Conservation (phyloP, 2,113 vertebrate genomes). For the Nothoprocta pentlandii region DNA sequence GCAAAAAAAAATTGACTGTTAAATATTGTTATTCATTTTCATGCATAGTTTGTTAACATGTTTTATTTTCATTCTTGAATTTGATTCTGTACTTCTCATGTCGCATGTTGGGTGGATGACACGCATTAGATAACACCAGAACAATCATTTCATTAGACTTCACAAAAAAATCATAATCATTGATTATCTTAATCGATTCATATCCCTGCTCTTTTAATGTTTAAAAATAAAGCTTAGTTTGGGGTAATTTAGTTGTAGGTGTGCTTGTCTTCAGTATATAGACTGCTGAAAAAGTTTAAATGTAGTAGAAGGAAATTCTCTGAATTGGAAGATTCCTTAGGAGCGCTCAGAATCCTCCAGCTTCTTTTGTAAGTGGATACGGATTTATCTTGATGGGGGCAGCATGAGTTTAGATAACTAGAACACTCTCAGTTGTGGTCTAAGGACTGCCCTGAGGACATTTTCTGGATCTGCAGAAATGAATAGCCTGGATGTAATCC, state of each 20-base stretch:
- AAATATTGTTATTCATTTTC: slow-evolving; percentile 35
- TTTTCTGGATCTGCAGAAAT: not conserved
- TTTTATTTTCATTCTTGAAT: slow-evolving; percentile 17
- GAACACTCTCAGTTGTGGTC: not conserved
- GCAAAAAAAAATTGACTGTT: slow-evolving; percentile 4
- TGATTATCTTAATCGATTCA: not conserved
- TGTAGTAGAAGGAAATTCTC: not conserved
- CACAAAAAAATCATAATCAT: not conserved
- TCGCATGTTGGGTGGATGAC: not conserved
- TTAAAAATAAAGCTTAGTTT: not conserved
- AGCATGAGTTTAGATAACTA: not conserved
- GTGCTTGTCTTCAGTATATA: not conserved
- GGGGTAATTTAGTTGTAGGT: not conserved
- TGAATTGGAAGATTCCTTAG: not conserved
- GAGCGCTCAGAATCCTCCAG: not conserved
- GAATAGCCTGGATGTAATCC: not conserved
- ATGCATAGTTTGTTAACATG: slow-evolving; percentile 48
- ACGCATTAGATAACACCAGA: not conserved
- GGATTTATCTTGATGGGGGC: not conserved
- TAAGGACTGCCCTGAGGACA: not conserved
- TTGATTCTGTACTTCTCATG: not conserved
- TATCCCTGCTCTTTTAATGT: not conserved
- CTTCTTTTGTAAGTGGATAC: not conserved
- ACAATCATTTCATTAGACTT: not conserved
- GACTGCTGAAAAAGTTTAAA: not conserved